These are phyloP conservation scores for Encarsia formosa DNA, from an alignment of 2,888 invertebrate species.

Conservation along the genomic window DNA sequence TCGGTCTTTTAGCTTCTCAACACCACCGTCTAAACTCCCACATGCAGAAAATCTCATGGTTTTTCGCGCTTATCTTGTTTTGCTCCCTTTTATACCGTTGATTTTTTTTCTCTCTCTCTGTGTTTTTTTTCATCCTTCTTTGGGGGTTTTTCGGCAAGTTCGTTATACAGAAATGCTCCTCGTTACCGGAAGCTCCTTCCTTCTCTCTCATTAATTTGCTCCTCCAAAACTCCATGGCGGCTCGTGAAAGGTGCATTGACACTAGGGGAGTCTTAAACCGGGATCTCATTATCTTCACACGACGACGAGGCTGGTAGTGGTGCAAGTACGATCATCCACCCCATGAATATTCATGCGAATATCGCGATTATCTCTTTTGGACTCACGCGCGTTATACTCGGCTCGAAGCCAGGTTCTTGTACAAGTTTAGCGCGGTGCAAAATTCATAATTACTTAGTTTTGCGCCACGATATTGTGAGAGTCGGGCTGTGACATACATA, in stretches of 20 bases:
- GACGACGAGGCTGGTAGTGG: conserved; percentile 31
- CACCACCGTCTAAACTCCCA: background rate
- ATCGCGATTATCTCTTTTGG: conserved; percentile 28
- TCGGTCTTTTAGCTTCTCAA: conserved; percentile 7
- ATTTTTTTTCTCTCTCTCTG: background rate
- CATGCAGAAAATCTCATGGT: background rate
- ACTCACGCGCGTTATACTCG: background rate
- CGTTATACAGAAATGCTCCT: conserved; percentile 40
- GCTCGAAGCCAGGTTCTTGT: background rate
- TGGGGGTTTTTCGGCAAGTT: conserved; percentile 24
- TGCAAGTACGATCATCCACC: conserved; percentile 31
- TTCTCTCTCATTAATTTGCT: conserved; percentile 38
- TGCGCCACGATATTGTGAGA: conserved; percentile 23
- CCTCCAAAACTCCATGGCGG: conserved; percentile 7
- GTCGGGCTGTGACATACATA: background rate
- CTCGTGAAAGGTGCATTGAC: conserved; percentile 27
- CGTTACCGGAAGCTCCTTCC: conserved; percentile 29
- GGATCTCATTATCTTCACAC: conserved; percentile 44
- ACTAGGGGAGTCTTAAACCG: conserved; percentile 33
- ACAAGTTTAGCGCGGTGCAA: conserved; percentile 1
- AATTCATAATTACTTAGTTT: conserved; percentile 25
- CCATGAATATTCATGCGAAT: conserved; percentile 35
- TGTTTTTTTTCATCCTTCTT: conserved; percentile 9
- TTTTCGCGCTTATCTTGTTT: conserved; percentile 14
- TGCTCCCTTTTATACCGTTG: conserved; percentile 9